A percentile compares a stretch with the other conserved stretches of the same genome.
phyloP scores from a whole-genome alignment of 2,113 vertebrate genomes.

The Polypterus bichir region DNA sequence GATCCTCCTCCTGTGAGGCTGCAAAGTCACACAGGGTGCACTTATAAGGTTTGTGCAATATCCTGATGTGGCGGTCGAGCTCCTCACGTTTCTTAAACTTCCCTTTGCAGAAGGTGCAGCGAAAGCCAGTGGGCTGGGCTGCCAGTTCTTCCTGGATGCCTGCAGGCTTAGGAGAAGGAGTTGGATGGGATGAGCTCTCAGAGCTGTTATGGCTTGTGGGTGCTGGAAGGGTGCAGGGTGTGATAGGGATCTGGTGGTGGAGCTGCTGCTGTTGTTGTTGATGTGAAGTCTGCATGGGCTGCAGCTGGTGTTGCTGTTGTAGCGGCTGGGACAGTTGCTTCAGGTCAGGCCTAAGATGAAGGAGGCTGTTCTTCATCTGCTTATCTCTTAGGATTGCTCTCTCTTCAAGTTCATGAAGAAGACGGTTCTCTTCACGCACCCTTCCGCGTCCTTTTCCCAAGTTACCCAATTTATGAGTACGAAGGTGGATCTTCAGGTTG shows the following conservation, averaged over 20 bases:
- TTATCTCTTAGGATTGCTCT: conserved; percentile 89
- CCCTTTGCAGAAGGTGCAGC: conserved; percentile 96
- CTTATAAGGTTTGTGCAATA: conserved; percentile 97
- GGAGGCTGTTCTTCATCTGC: conserved; percentile 80
- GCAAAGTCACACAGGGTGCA: conserved; percentile 95
- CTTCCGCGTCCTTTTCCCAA: conserved; percentile 90
- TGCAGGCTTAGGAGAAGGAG: conserved; percentile 75
- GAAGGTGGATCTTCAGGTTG: conserved; percentile 95
- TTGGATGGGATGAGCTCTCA: conserved; percentile 62
- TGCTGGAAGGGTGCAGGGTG: conserved; percentile 67
- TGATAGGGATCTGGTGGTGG: conserved; percentile 55
- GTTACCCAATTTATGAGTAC: conserved; percentile 94
- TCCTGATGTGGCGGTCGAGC: conserved; percentile 89
- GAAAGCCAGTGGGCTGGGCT: conserved; percentile 69
- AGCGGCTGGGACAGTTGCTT: conserved; percentile 43
- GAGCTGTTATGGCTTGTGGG: conserved; percentile 59
- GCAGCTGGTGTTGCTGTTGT: conserved; percentile 43
- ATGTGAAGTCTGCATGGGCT: conserved; percentile 30
- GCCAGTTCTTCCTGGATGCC: conserved; percentile 68
- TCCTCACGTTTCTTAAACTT: conserved; percentile 98
- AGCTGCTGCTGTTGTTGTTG: conserved; percentile 37
- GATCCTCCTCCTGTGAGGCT: conserved; percentile 87
- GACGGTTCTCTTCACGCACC: conserved; percentile 88
- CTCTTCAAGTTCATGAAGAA: conserved; percentile 92
- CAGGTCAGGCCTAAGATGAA: conserved; percentile 66